These are phyloP conservation scores for Synanceia verrucosa DNA, from an alignment of 2,797 vertebrate species.

Conservation along the genomic window DNA sequence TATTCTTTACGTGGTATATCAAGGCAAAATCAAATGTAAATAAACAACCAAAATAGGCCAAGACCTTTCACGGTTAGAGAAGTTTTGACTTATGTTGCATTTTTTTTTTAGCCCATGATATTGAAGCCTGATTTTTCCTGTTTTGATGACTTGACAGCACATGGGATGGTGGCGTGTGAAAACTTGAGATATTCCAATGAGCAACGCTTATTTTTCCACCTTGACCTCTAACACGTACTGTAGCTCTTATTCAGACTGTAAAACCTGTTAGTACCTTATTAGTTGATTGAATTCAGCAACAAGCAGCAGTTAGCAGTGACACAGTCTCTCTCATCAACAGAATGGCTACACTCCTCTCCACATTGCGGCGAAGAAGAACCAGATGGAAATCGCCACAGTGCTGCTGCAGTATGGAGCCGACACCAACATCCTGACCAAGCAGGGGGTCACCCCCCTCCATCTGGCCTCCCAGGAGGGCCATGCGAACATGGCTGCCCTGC, in stretches of 20 bases:
- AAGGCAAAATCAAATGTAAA: too few relatives aligned
- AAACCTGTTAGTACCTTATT: too few relatives aligned
- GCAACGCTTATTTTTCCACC: too few relatives aligned
- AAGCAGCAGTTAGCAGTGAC: neutral
- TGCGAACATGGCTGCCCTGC: slow-evolving; percentile 88
- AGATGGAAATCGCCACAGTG: slow-evolving; percentile 95
- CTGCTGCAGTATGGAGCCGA: slow-evolving; percentile 91
- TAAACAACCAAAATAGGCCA: too few relatives aligned
- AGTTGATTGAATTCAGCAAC: too few relatives aligned
- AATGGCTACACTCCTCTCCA: slow-evolving; percentile 98
- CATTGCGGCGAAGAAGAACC: slow-evolving; percentile 98
- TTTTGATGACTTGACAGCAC: neutral
- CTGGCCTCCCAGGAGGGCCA: slow-evolving; percentile 96
- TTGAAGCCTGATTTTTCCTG: neutral
- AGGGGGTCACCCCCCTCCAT: slow-evolving; percentile 94
- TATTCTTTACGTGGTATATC: too few relatives aligned
- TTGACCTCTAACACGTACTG: too few relatives aligned
- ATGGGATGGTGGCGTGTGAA: too few relatives aligned
- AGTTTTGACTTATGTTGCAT: neutral
- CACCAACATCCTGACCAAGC: slow-evolving; percentile 93
- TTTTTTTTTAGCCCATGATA: neutral
- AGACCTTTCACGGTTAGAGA: too few relatives aligned
- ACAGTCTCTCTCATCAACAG: slow-evolving; percentile 63
- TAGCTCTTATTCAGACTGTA: too few relatives aligned
- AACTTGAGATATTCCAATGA: too few relatives aligned